Base-by-base conservation (phyloP, 2,113 vertebrate species). In the Rynchops niger region DNA sequence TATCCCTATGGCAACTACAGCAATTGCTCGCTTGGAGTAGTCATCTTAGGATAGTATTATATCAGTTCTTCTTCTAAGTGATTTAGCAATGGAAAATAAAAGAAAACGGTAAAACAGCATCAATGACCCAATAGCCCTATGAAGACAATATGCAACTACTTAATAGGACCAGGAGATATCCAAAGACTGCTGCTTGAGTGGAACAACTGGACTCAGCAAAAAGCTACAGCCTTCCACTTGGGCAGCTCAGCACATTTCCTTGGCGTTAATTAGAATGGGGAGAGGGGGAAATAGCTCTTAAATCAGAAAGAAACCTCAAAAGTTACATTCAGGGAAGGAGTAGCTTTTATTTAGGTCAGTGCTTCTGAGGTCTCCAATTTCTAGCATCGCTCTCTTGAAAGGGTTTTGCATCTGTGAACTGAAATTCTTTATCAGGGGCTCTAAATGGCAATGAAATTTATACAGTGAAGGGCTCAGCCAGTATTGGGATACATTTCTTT, bases 1-100 rank as follows among this genome's bases (percentile, higher is more conserved):
- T 55, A 84, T 96, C 86, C 95, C 96, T 96, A 95, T 95, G 88
- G 95, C 96, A 97, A 97, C 90, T 95, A 83, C 72, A 90, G 91
- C 88, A 95, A 65, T 89, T 91, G 90, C 94, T 97, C 88, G 94
- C 52, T 93, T 93, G 65, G 61, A 90, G 82, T 90, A 95, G 85
- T 94, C 76, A 93, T 93, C 73, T 81, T 86, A 95, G 90, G 88
- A 67, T 80, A 49, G 43, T 56, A 72, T 88, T 88, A 52, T 78
- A 74, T 88, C 77, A 50, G 62, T 80, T 58, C 38, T 83, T 62
- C 72, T 89, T 94, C 77, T 53, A 86, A 74, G 40, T 56, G 49
- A 83, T 67, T 62, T 52, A 93, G 52, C 47, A 63, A 84, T 42
- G 26, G 43, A 95, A 93, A 88, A 86, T 12, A 67, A 91, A 94